Conservation (phyloP, 2,113 vertebrate species). For the Chaenocephalus aceratus region DNA sequence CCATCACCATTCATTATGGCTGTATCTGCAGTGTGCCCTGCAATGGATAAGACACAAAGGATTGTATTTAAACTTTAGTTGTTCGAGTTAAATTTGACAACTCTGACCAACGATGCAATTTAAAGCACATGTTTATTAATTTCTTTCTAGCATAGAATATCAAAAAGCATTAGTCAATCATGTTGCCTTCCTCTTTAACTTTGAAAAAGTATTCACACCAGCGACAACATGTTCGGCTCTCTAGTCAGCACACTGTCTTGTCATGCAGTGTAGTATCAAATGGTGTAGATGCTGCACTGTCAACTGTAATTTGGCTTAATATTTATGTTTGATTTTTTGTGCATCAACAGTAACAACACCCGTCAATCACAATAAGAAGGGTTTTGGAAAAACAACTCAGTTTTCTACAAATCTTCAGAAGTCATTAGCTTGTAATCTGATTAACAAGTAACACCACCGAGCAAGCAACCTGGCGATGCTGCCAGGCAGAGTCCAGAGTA, state of each 20-base stretch:
- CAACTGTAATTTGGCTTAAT: too few relatives aligned
- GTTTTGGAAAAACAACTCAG: background rate
- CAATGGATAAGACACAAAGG: background rate
- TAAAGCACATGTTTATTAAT: too few relatives aligned
- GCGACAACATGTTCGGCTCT: too few relatives aligned
- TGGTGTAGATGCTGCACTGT: too few relatives aligned
- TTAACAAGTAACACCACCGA: background rate
- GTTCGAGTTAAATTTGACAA: background rate
- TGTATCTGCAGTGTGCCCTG: slow-evolving; percentile 87
- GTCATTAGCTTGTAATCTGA: background rate
- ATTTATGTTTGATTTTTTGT: too few relatives aligned
- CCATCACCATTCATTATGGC: slow-evolving; percentile 92
- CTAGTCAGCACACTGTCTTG: too few relatives aligned
- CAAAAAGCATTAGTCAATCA: too few relatives aligned
- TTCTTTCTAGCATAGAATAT: too few relatives aligned
- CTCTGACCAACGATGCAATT: background rate
- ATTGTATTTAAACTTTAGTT: background rate
- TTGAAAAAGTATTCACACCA: too few relatives aligned
- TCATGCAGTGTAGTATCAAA: too few relatives aligned
- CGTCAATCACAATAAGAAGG: background rate
- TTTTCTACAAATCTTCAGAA: background rate
- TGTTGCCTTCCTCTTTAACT: too few relatives aligned
- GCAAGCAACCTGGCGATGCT: slow-evolving; percentile 8
- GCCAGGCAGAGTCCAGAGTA: slow-evolving; percentile 26
- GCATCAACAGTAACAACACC: background rate